These are phyloP conservation scores for Syngnathus typhle DNA, from an alignment of 2,113 vertebrate genomes.

Conservation along the genomic window DNA sequence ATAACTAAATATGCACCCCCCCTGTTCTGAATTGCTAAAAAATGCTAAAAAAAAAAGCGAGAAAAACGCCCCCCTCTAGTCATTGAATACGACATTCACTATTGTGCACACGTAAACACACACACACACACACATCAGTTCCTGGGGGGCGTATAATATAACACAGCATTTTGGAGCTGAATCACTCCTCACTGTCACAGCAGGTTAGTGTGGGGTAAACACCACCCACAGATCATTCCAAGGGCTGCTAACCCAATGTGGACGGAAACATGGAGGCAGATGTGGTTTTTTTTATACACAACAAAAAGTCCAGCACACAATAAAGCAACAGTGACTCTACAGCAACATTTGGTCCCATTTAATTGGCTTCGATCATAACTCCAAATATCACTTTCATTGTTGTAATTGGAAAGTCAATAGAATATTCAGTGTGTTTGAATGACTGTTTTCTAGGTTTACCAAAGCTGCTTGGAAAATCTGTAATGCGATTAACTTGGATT, in stretches of 20 bases:
- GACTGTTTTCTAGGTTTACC: background rate
- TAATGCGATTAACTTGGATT: constrained; percentile 6
- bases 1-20: constrained; percentile 21
- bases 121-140: constrained; percentile 17
- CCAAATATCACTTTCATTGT: no score
- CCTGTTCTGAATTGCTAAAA: constrained; percentile 39
- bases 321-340: no score
- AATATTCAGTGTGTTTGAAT: background rate
- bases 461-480: background rate
- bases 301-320: background rate
- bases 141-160: constrained; percentile 36
- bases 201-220: constrained; percentile 62
- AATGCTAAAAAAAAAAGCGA: constrained; percentile 56
- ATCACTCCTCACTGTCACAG: constrained; percentile 63
- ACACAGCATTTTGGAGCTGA: constrained; percentile 49
- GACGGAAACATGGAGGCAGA: constrained; percentile 16
- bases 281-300: constrained; percentile 26
- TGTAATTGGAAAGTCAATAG: background rate
- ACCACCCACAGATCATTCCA: constrained; percentile 44
- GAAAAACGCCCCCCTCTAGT: constrained; percentile 49
- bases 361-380: no score
- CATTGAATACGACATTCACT: constrained; percentile 41
- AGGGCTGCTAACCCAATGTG: constrained; percentile 36
- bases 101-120: background rate
- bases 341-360: no score